These are phyloP conservation scores for Drosophila maculinotata DNA, from an alignment of 2,888 invertebrate genomes.

Conservation along the genomic window DNA sequence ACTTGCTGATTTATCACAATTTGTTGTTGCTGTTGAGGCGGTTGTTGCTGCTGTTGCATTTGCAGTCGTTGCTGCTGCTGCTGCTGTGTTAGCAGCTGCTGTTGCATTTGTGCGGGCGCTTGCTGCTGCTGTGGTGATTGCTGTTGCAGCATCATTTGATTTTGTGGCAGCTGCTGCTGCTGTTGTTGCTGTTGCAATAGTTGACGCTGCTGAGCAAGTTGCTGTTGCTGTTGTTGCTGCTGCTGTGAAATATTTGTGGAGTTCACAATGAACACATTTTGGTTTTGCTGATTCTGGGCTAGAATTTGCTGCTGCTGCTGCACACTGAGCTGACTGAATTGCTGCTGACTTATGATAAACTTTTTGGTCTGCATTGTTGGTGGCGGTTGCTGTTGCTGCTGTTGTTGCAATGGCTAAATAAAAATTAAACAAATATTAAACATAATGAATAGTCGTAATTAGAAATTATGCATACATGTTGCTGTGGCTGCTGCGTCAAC, in stretches of 20 bases:
- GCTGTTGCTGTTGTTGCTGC: conserved; percentile 78
- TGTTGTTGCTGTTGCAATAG: conserved; percentile 59
- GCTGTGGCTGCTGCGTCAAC: conserved; percentile 56
- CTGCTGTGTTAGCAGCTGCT: conserved; percentile 70
- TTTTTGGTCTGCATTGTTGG: conserved; percentile 80
- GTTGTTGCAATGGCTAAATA: conserved; percentile 54
- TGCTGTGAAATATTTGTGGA: conserved; percentile 81
- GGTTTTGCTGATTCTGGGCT: conserved; percentile 85
- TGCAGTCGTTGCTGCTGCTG: conserved; percentile 70
- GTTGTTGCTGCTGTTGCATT: conserved; percentile 77
- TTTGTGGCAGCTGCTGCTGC: conserved; percentile 71
- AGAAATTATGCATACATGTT: conserved; percentile 44
- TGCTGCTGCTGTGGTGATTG: conserved; percentile 64
- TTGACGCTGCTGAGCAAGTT: conserved; percentile 64
- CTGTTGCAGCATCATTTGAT: conserved; percentile 66
- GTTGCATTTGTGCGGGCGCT: conserved; percentile 59
- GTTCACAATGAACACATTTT: conserved; percentile 85
- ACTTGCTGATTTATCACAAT: conserved; percentile 84
- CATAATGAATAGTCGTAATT: rapidly evolving
- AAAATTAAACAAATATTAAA: not conserved
- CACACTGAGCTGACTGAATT: conserved; percentile 88
- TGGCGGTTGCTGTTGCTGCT: conserved; percentile 61
- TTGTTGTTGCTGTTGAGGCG: conserved; percentile 80
- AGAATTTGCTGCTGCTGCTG: conserved; percentile 86
- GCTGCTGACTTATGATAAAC: conserved; percentile 87